These are phyloP conservation scores for Idaea straminata DNA, from an alignment of 2,888 invertebrate genomes.

Conservation along the genomic window DNA sequence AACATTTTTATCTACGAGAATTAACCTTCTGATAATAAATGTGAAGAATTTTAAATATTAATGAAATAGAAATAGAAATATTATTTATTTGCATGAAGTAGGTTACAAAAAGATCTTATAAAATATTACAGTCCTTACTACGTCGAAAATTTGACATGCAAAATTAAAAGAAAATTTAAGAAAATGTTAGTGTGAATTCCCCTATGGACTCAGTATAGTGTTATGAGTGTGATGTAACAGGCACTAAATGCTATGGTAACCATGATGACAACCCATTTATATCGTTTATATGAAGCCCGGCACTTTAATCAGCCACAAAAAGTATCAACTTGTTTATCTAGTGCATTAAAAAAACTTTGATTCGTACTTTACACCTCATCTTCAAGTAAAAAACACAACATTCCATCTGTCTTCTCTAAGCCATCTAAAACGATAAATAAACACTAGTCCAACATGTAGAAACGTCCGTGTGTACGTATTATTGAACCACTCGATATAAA, in stretches of 20 bases:
- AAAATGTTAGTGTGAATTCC: not conserved
- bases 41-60: too few species aligned
- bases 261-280: not conserved
- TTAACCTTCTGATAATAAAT: not conserved
- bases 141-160: too few species aligned
- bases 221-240: not conserved
- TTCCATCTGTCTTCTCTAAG: conserved; percentile 76
- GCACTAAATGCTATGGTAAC: not conserved
- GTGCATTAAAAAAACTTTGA: conserved; percentile 54
- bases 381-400: conserved; percentile 69
- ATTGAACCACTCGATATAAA: conserved; percentile 42
- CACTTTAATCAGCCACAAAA: not conserved
- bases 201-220: too few species aligned
- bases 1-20: too few species aligned
- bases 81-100: too few species aligned
- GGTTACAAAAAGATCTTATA: too few species aligned
- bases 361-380: conserved; percentile 69
- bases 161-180: too few species aligned
- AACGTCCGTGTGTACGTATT: conserved; percentile 48
- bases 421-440: conserved; percentile 78
- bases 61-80: too few species aligned
- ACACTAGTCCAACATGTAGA: conserved; percentile 67
- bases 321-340: conserved; percentile 49
- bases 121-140: too few species aligned
- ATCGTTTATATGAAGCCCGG: not conserved